These are phyloP conservation scores for Alligator sinensis DNA, from an alignment of 2,113 vertebrate genomes.

Conservation along the genomic window DNA sequence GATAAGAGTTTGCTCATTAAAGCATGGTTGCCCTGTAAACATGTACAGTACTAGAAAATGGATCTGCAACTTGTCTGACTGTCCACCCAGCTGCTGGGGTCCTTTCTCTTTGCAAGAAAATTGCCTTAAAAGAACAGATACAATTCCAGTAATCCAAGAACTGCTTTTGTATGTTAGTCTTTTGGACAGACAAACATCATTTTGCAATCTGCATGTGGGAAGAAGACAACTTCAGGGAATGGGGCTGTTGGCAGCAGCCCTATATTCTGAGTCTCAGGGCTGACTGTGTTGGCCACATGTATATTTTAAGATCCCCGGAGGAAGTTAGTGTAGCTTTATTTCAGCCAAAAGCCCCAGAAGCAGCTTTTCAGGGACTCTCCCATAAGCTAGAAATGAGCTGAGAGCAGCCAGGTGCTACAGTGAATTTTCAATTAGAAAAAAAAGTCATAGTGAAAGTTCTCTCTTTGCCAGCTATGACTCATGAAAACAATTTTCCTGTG, in stretches of 20 bases:
- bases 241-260: constrained; percentile 27
- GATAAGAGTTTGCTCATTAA: not conserved
- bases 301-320: constrained; percentile 25
- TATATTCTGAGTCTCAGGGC: not conserved
- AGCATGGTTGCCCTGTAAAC: not conserved
- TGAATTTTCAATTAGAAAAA: constrained; percentile 16
- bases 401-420: constrained; percentile 56
- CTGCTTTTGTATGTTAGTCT: not conserved
- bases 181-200: constrained; percentile 58
- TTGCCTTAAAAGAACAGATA: constrained; percentile 41
- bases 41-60: not conserved
- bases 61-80: constrained; percentile 12
- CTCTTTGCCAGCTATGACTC: constrained; percentile 55
- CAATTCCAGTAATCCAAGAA: constrained; percentile 11
- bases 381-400: constrained; percentile 37
- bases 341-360: constrained; percentile 41
- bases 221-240: constrained; percentile 52
- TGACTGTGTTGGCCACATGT: constrained; percentile 31
- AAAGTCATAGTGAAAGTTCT: constrained; percentile 35
- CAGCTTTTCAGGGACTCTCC: constrained; percentile 18
- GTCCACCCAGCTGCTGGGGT: constrained; percentile 6
- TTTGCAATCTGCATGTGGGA: constrained; percentile 58
- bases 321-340: constrained; percentile 36
- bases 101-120: constrained; percentile 54
- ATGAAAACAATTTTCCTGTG: constrained; percentile 45